Conservation (phyloP, 2,113 vertebrate genomes). For the Melanerpes formicivorus region DNA sequence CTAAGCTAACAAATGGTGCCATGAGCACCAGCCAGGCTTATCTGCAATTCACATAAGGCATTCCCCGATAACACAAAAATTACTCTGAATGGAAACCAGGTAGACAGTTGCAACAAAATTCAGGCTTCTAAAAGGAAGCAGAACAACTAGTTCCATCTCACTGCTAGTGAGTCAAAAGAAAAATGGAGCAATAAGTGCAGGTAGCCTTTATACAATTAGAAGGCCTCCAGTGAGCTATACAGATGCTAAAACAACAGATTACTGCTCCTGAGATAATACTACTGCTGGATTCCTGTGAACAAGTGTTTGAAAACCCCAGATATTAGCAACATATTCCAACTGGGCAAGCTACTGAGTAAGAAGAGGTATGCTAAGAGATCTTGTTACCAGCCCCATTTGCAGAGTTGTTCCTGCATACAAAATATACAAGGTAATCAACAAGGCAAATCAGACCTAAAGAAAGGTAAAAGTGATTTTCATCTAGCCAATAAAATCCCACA, state of each 20-base stretch:
- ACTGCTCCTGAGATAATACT: neutral
- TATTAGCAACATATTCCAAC: neutral
- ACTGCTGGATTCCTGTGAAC: neutral
- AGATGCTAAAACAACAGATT: neutral
- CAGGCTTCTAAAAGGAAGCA: slow-evolving; percentile 8
- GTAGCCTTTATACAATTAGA: neutral
- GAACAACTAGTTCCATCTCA: neutral
- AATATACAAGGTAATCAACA: neutral
- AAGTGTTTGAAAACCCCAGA: neutral
- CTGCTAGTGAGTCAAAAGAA: neutral
- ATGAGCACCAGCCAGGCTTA: neutral
- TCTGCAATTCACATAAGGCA: neutral
- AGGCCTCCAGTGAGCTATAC: neutral
- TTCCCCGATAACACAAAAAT: neutral
- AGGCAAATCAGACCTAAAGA: neutral
- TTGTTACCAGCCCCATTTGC: neutral
- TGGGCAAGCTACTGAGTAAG: neutral
- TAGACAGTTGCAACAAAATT: neutral
- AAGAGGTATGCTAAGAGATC: neutral
- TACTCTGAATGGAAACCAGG: neutral
- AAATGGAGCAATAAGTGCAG: neutral
- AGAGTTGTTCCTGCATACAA: neutral
- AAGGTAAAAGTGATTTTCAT: neutral
- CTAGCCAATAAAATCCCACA: neutral
- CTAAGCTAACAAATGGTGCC: slow-evolving; percentile 12